These are phyloP conservation scores for Heterocephalus glaber DNA, from an alignment of 2,113 vertebrate species.

Conservation along the genomic window DNA sequence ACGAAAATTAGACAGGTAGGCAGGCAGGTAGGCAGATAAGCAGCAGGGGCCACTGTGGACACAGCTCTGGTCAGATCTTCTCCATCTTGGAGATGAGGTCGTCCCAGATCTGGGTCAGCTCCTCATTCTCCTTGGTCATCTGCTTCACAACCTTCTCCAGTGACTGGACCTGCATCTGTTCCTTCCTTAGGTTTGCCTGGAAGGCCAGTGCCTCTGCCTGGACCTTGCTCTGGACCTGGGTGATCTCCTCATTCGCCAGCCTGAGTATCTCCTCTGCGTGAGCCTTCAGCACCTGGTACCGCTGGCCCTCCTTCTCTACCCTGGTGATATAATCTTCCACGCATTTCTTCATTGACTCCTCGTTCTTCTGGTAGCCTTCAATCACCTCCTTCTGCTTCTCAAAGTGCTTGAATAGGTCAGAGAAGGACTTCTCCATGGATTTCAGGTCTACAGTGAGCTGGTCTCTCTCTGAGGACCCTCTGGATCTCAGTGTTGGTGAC, in stretches of 20 bases:
- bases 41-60: neutral
- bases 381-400: slow-evolving; percentile 93
- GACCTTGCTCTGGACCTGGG: slow-evolving; percentile 89
- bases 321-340: slow-evolving; percentile 89
- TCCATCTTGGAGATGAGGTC: slow-evolving; percentile 79
- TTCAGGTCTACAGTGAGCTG: slow-evolving; percentile 89
- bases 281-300: slow-evolving; percentile 93
- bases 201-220: slow-evolving; percentile 87
- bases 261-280: slow-evolving; percentile 94
- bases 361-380: slow-evolving; percentile 94
- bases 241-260: slow-evolving; percentile 91
- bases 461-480: slow-evolving; percentile 87
- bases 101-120: slow-evolving; percentile 74
- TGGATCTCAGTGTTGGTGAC: slow-evolving; percentile 84
- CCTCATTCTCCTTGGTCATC: slow-evolving; percentile 82
- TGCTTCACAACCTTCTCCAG: slow-evolving; percentile 92
- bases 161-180: slow-evolving; percentile 92
- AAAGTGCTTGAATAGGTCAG: slow-evolving; percentile 93
- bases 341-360: slow-evolving; percentile 92
- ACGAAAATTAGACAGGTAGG: neutral
- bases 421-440: slow-evolving; percentile 91
- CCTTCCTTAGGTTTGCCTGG: slow-evolving; percentile 90
- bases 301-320: slow-evolving; percentile 91
- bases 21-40: neutral
- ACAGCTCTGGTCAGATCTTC: slow-evolving; percentile 33